These are phyloP conservation scores for Morpho helenor DNA, from an alignment of 2,888 invertebrate genomes.

Conservation along the genomic window DNA sequence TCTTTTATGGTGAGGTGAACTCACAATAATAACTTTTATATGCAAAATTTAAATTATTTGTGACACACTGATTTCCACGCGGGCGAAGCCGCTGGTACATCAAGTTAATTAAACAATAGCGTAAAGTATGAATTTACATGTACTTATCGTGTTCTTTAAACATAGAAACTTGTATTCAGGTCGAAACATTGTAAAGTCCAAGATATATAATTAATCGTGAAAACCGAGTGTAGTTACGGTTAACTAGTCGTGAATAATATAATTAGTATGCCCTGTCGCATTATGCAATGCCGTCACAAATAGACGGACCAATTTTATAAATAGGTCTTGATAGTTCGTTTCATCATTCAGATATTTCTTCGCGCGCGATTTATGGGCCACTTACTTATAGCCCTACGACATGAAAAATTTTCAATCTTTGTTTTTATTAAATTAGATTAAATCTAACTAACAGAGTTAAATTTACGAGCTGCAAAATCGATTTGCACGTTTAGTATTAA, in stretches of 20 bases:
- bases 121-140: too few species aligned
- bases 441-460: too few species aligned
- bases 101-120: too few species aligned
- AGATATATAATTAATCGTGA: constrained; percentile 7
- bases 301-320: constrained; percentile 33
- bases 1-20: too few species aligned
- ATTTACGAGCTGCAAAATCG: too few species aligned
- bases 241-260: constrained; percentile 42
- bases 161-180: constrained; percentile 3
- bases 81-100: too few species aligned
- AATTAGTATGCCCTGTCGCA: constrained; percentile 45
- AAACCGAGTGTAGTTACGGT: constrained; percentile 26
- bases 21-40: too few species aligned
- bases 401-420: constrained; percentile 6
- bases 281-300: constrained; percentile 40
- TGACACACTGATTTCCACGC: too few species aligned
- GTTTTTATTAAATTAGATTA: too few species aligned
- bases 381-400: constrained; percentile 7
- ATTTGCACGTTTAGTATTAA: too few species aligned
- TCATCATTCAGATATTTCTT: constrained; percentile 30
- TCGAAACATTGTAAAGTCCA: constrained; percentile 5
- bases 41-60: too few species aligned
- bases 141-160: too few species aligned
- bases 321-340: constrained; percentile 34
- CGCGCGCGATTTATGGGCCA: constrained; percentile 24